Conservation (phyloP, 30 jellyfish, hydroid and myxozoan species). For the Turritopsis dohrnii region DNA sequence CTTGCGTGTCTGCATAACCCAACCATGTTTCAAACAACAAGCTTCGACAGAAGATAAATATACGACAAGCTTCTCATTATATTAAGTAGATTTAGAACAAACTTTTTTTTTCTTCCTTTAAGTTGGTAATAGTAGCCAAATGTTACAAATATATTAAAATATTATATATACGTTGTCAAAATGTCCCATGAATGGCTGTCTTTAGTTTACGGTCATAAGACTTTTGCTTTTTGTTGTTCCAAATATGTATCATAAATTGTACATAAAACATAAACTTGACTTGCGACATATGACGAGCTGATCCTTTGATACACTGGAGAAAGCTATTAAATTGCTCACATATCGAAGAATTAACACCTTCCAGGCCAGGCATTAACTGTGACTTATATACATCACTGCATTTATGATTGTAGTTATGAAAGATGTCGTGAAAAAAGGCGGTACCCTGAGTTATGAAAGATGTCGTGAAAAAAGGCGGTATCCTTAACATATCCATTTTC, state of each 20-base stretch:
- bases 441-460: not conserved
- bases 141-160: not conserved
- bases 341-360: not conserved
- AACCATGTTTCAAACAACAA: too few relatives aligned
- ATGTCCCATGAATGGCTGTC: not conserved
- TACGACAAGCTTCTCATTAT: too few relatives aligned
- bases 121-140: too few relatives aligned
- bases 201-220: not conserved
- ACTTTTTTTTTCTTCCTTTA: too few relatives aligned
- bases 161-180: not conserved
- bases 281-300: conserved; percentile 17
- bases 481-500: not conserved
- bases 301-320: not conserved
- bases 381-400: not conserved
- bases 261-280: conserved; percentile 1
- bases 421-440: conserved; percentile 1
- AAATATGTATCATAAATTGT: not conserved
- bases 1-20: not conserved
- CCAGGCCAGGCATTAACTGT: not conserved
- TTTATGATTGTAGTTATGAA: not conserved
- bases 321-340: conserved; percentile 6
- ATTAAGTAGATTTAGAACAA: too few relatives aligned
- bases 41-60: too few relatives aligned
- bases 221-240: not conserved
- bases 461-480: not conserved